A percentile compares a stretch with the other conserved stretches of the same genome.
Evolutionary conservation across 2,797 vertebrate genomes (phyloP).

Genomic region (Falco novaeseelandiae): DNA sequence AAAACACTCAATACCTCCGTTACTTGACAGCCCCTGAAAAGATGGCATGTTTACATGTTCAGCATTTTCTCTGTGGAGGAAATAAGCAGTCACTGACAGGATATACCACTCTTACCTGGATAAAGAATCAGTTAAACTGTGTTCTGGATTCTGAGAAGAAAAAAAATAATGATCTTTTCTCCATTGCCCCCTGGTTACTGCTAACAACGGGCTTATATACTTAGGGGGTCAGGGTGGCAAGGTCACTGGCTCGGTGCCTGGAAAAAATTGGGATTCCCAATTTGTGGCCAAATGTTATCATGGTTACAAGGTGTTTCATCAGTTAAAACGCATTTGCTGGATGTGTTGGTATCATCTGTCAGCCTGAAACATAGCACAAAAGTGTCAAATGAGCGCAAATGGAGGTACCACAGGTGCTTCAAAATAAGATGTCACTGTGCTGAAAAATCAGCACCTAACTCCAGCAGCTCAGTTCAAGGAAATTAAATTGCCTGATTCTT

Average conservation of each 20-base stretch:
- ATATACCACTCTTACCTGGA: neutral
- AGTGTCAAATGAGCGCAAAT: slow-evolving; percentile 4
- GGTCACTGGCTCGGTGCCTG: neutral
- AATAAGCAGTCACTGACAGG: slow-evolving; percentile 21
- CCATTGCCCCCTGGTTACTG: neutral
- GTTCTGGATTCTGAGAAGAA: neutral
- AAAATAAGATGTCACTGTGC: slow-evolving; percentile 28
- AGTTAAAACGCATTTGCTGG: neutral
- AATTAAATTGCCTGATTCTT: slow-evolving; percentile 33
- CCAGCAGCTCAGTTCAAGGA: neutral
- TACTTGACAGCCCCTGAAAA: slow-evolving; percentile 11
- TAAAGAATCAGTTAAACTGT: slow-evolving; percentile 5
- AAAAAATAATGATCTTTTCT: neutral
- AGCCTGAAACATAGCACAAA: neutral
- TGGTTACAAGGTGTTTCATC: slow-evolving; percentile 7
- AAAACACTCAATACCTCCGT: slow-evolving; percentile 12
- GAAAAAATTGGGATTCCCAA: neutral
- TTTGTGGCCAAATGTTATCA: neutral
- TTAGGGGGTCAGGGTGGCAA: neutral
- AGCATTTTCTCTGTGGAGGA: neutral
- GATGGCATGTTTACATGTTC: neutral
- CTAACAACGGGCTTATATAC: neutral
- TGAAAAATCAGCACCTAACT: slow-evolving; percentile 38
- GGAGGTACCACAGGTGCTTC: slow-evolving; percentile 29
- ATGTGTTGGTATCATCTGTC: neutral